A percentile compares a stretch with the other conserved stretches of the same genome.
Conservation (phyloP, 1,140 invertebrate species). For the Drosophila persimilis region DNA sequence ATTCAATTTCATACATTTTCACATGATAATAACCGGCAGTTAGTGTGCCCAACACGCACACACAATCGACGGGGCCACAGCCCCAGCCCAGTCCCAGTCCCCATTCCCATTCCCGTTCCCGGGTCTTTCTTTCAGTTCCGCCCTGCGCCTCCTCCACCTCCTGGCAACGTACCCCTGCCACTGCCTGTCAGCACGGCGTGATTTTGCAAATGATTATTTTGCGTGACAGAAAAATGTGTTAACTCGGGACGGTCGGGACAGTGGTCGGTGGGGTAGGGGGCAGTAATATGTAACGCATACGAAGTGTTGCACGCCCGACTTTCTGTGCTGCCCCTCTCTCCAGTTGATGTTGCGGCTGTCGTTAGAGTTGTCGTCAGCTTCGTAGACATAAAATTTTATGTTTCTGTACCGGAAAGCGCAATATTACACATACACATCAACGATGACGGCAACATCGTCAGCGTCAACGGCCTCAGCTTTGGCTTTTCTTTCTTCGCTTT, state of each 20-base stretch:
- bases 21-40: slow-evolving; percentile 51
- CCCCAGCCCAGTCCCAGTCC: slow-evolving; percentile 17
- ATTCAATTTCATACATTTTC: slow-evolving; percentile 57
- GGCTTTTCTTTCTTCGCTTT: slow-evolving; percentile 38
- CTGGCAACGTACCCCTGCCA: neutral
- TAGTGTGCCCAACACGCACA: slow-evolving; percentile 33
- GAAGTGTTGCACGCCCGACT: slow-evolving; percentile 67
- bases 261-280: neutral
- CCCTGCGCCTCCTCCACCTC: neutral
- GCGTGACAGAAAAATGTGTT: slow-evolving; percentile 80
- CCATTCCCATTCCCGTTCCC: neutral
- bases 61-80: slow-evolving; percentile 5
- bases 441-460: slow-evolving; percentile 44
- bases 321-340: slow-evolving; percentile 14
- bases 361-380: slow-evolving; percentile 60
- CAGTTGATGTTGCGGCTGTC: slow-evolving; percentile 9
- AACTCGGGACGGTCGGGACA: slow-evolving; percentile 28
- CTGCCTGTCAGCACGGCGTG: slow-evolving; percentile 62
- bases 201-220: slow-evolving; percentile 81
- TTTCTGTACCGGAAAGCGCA: slow-evolving; percentile 76
- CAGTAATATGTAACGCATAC: slow-evolving; percentile 76
- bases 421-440: slow-evolving; percentile 66
- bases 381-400: slow-evolving; percentile 79
- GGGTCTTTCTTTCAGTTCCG: neutral
- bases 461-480: slow-evolving; percentile 53